phyloP scores from a whole-genome alignment of 2,113 vertebrate species.

The Lynx canadensis region DNA sequence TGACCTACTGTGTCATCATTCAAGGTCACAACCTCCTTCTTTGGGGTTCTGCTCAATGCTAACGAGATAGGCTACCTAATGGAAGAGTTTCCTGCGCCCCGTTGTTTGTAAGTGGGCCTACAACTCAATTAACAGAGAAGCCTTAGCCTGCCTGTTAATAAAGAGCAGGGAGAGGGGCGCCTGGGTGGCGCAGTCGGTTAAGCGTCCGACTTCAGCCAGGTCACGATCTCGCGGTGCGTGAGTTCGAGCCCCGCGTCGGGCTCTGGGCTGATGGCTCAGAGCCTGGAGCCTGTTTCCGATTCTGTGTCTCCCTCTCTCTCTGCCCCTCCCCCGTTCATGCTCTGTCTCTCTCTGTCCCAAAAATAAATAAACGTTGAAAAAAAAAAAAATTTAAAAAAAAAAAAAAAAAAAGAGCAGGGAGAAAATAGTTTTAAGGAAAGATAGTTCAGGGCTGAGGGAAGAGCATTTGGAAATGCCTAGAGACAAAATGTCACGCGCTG shows the following conservation, averaged over 20 bases:
- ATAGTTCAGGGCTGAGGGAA: not conserved
- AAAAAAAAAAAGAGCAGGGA: not conserved
- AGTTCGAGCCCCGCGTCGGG: too few species aligned
- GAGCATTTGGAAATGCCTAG: not conserved
- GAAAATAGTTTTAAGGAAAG: not conserved
- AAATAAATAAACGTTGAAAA: too few species aligned
- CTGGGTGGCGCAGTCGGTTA: too few species aligned
- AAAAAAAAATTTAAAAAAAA: too few species aligned
- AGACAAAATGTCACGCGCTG: not conserved
- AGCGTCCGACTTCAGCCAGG: too few species aligned
- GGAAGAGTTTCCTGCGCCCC: not conserved
- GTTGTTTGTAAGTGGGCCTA: not conserved
- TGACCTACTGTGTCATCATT: not conserved
- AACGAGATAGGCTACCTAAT: not conserved
- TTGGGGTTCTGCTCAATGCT: not conserved
- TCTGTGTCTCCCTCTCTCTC: too few species aligned
- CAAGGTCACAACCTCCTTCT: not conserved
- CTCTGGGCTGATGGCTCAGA: too few species aligned
- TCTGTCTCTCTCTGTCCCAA: too few species aligned
- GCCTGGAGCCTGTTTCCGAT: too few species aligned
- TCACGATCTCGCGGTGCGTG: too few species aligned
- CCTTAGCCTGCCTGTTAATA: not conserved
- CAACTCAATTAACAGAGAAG: too few species aligned
- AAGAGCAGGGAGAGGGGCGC: not conserved
- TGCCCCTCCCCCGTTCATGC: too few species aligned